Evolutionary conservation across 2,888 invertebrate species (phyloP).

Genomic region (Dryadula phaetusa): DNA sequence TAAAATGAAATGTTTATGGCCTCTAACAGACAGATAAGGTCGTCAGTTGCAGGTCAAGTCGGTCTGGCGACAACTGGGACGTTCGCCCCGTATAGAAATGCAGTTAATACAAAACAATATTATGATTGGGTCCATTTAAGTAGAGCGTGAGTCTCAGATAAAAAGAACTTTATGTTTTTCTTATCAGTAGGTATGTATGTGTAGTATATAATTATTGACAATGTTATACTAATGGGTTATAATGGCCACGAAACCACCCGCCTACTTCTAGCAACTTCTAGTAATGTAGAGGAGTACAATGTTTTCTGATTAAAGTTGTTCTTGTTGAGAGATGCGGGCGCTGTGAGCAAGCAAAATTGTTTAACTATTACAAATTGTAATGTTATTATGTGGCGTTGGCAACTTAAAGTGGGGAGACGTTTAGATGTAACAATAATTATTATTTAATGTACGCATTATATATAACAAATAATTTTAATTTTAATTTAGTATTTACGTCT

Average conservation of each 20-base stretch:
- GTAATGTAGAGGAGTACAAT: conserved; percentile 10
- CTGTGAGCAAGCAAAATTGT: conserved; percentile 5
- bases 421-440: background rate
- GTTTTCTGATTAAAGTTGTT: conserved; percentile 20
- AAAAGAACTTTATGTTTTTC: conserved; percentile 3
- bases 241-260: background rate
- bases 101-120: conserved; percentile 29
- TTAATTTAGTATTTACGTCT: background rate
- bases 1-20: conserved; percentile 37
- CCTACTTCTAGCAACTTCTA: conserved; percentile 2
- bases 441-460: background rate
- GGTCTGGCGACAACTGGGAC: conserved; percentile 39
- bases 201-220: background rate
- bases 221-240: background rate
- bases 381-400: background rate
- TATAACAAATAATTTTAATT: background rate
- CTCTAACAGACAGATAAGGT: conserved; percentile 42
- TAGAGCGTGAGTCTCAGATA: conserved; percentile 12
- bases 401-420: background rate
- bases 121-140: conserved; percentile 26
- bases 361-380: conserved; percentile 18
- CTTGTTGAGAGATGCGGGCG: conserved; percentile 11
- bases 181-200: background rate
- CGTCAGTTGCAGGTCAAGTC: conserved; percentile 39
- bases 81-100: conserved; percentile 35